Base-by-base conservation (phyloP, 1,140 invertebrate species). In the Bradynema listronoti region DNA sequence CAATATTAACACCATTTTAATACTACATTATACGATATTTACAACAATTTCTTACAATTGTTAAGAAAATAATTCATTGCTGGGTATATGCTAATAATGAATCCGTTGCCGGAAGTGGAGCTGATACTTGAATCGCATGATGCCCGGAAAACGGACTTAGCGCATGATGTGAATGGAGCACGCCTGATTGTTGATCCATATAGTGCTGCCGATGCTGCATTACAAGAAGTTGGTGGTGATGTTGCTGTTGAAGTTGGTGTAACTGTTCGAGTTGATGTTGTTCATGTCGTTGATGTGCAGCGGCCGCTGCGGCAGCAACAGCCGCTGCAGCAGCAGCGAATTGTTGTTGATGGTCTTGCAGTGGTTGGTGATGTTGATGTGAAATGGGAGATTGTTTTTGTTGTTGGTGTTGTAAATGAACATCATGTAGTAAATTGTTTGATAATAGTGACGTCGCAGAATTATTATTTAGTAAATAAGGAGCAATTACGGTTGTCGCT, bases 201-300 rank as follows among this genome's bases (percentile, higher is more conserved):
- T 1, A 16, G 39, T n/a, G n/a, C 39, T n/a, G 32, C n/a, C 29
- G 53, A 6, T 24, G n/a, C 24, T 56, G 53, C 34, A 51, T 55
- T 16, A 56, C n/a, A 22, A 24, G 16, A 16, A 19, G 51, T 46
- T 45, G 34, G 11, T 54, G 54, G 1, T 25, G n/a, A 25, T 51
- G 51, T 52, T 56, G 51, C 9, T 36, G 41, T 6, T n/a, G 52
- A 47, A 30, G 54, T 4, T 57, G 55, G 55, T 57, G 16, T 11
- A 51, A 30, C 4, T 58, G 55, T 25, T 57, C 41, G 41, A 52
- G 54, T 25, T 57, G 55, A 6, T 57, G 55, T 43, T 58, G 55
- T 49, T 52, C 30, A n/a, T 57, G 53, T 19, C 54, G 55, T 25
- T 24, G 16, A 36, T 57, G 42, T 16, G 55, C n/a, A 58, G 51